Evolutionary conservation across 35 echinoderm and acorn worm species (phyloP).

Genomic region (Lytechinus variegatus): DNA sequence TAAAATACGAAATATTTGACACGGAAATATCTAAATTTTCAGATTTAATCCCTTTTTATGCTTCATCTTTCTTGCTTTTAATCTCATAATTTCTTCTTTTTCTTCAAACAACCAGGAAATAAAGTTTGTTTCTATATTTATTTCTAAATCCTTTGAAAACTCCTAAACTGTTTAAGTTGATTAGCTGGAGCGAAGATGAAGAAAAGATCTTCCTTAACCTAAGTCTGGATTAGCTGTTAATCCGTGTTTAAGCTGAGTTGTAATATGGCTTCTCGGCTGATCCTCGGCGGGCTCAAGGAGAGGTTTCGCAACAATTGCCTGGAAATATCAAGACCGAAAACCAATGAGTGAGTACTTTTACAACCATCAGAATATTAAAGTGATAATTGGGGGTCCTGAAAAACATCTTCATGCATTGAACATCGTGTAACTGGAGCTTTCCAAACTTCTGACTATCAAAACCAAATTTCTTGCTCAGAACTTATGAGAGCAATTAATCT

Average conservation of each 20-base stretch:
- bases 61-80: neutral
- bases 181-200: neutral
- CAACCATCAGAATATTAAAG: neutral
- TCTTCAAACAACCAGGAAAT: constrained; percentile 15
- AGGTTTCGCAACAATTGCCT: constrained; percentile 24
- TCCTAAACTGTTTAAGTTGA: neutral
- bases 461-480: too few species aligned
- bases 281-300: neutral
- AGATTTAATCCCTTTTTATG: neutral
- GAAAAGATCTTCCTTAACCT: neutral
- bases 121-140: constrained; percentile 19
- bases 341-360: neutral
- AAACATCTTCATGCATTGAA: too few species aligned
- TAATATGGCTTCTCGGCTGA: constrained; percentile 14
- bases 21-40: neutral
- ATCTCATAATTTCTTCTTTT: neutral
- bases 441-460: too few species aligned
- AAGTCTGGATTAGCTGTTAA: constrained; percentile 21
- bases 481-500: too few species aligned
- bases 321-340: constrained; percentile 8
- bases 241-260: neutral
- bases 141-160: neutral
- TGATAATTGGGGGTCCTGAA: too few species aligned
- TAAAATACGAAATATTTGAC: neutral
- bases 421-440: too few species aligned